Percentiles rank a stretch among this genome's conserved stretches.
Evolutionary conservation across 2,888 invertebrate genomes (phyloP).

Genomic region (Nipponacmea schrenckii): DNA sequence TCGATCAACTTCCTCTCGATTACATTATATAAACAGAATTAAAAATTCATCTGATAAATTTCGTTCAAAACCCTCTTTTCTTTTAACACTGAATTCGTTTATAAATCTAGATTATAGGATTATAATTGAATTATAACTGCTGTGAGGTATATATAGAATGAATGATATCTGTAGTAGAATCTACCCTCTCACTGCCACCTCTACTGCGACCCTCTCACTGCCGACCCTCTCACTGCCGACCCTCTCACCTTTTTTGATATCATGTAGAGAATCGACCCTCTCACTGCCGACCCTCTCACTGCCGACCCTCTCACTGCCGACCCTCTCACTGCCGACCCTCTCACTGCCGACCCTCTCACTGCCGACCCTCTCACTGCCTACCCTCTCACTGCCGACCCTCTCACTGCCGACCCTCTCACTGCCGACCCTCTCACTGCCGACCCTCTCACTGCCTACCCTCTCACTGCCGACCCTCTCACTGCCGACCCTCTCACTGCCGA

Average conservation of each 20-base stretch:
- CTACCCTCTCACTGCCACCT: no score
- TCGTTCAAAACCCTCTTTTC: no score
- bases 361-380: conserved; percentile 5
- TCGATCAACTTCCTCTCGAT: no score
- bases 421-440: conserved; percentile 6
- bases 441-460: background rate
- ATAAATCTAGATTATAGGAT: no score
- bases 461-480: background rate
- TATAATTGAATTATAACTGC: no score
- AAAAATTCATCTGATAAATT: no score
- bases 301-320: background rate
- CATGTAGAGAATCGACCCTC: background rate
- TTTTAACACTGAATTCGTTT: no score
- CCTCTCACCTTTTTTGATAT: background rate
- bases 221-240: background rate
- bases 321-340: background rate
- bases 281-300: background rate
- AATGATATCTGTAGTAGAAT: no score
- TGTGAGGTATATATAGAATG: no score
- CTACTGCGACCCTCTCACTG: background rate
- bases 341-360: conserved; percentile 7
- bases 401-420: conserved; percentile 9
- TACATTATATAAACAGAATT: no score
- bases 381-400: conserved; percentile 5
- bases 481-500: background rate